Conservation (phyloP, 2,113 vertebrate species). For the Anhinga anhinga region DNA sequence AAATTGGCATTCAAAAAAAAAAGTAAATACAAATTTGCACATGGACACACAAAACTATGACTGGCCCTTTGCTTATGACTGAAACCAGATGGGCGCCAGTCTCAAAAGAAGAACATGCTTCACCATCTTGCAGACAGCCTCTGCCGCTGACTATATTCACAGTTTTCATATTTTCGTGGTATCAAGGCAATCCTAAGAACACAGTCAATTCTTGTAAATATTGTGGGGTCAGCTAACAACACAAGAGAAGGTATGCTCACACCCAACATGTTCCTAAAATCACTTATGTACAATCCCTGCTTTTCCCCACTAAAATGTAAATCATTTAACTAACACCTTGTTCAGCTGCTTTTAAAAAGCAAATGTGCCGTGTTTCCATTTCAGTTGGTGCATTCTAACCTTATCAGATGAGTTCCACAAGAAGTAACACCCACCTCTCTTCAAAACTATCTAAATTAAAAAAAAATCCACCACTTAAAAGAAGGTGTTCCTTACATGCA, state of each 20-base stretch:
- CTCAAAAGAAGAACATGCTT: background rate
- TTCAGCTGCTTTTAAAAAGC: background rate
- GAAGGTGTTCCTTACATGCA: background rate
- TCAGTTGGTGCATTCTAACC: background rate
- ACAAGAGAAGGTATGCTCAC: background rate
- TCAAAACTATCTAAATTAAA: background rate
- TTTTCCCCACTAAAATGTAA: background rate
- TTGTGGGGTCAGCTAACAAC: background rate
- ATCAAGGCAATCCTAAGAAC: background rate
- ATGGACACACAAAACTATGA: background rate
- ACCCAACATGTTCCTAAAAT: background rate
- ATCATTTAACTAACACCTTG: background rate
- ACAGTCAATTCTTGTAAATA: background rate
- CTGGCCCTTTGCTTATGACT: background rate
- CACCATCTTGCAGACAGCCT: background rate
- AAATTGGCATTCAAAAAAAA: background rate
- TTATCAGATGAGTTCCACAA: slow-evolving; percentile 15
- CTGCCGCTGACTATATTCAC: background rate
- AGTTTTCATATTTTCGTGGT: background rate
- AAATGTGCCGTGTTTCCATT: background rate
- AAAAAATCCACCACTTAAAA: background rate
- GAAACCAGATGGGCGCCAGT: background rate
- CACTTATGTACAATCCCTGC: background rate
- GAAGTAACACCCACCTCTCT: background rate
- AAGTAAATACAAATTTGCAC: accelerated